Evolutionary conservation across 2,888 invertebrate species (phyloP).

Genomic region (Ophraella communa): DNA sequence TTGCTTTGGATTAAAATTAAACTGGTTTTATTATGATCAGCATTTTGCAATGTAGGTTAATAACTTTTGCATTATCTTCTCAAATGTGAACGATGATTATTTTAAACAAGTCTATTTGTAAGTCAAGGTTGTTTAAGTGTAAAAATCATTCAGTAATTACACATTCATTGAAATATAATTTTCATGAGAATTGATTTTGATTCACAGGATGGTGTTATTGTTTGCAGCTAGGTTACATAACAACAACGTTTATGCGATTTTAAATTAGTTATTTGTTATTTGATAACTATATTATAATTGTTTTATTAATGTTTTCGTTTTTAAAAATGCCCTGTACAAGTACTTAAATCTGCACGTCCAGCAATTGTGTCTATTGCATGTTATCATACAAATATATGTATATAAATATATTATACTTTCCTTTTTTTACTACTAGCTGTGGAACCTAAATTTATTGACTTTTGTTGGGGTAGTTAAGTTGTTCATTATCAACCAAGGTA

Average conservation of each 20-base stretch:
- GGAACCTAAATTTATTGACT: too few relatives aligned
- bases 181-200: constrained; percentile 45
- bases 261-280: constrained; percentile 22
- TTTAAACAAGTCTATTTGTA: constrained; percentile 36
- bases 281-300: constrained; percentile 20
- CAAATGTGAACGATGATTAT: constrained; percentile 31
- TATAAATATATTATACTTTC: too few relatives aligned
- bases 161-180: constrained; percentile 39
- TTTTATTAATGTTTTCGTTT: neutral
- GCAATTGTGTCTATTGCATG: too few relatives aligned
- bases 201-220: constrained; percentile 47
- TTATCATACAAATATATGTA: too few relatives aligned
- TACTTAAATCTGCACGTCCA: too few relatives aligned
- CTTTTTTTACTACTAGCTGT: too few relatives aligned
- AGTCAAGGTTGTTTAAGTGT: constrained; percentile 39
- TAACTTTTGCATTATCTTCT: constrained; percentile 42
- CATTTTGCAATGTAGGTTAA: constrained; percentile 45
- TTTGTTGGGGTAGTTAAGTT: too few relatives aligned
- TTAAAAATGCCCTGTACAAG: too few relatives aligned
- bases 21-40: constrained; percentile 38
- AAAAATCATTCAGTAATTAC: constrained; percentile 37
- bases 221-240: constrained; percentile 39
- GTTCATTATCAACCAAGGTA: too few relatives aligned
- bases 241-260: constrained; percentile 32
- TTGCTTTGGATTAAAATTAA: constrained; percentile 26